phyloP scores from a whole-genome alignment of 2,113 vertebrate genomes.

The Raphicerus campestris region DNA sequence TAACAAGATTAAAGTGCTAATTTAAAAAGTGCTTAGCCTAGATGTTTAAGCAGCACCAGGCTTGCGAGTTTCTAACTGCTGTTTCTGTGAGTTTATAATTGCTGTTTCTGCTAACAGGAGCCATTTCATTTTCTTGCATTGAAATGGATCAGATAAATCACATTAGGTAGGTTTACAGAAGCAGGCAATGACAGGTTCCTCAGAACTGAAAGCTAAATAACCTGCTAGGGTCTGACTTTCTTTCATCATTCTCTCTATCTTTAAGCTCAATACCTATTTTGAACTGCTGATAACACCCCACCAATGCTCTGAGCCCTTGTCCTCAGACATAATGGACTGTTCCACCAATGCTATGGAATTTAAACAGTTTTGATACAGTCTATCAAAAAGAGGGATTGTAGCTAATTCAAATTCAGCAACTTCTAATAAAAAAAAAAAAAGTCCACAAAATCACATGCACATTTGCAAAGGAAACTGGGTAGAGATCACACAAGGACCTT shows the following conservation, averaged over 20 bases:
- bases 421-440: constrained; percentile 14
- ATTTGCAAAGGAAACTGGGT: constrained; percentile 7
- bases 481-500: not conserved
- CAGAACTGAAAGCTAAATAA: not conserved
- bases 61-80: not conserved
- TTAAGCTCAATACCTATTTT: not conserved
- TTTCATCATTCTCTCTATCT: not conserved
- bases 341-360: not conserved
- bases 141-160: constrained; percentile 55
- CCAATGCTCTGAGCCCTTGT: not conserved
- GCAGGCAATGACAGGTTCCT: not conserved
- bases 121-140: not conserved
- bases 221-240: not conserved
- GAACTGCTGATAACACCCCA: not conserved
- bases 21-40: constrained; percentile 49
- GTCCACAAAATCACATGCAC: not conserved
- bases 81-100: not conserved
- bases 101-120: constrained; percentile 34
- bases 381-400: constrained; percentile 22
- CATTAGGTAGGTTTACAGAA: constrained; percentile 3
- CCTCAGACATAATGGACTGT: not conserved
- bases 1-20: constrained; percentile 55
- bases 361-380: constrained; percentile 11
- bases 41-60: not conserved
- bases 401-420: constrained; percentile 42